Conservation (phyloP, 2,797 vertebrate genomes). For the Aldrovandia affinis region DNA sequence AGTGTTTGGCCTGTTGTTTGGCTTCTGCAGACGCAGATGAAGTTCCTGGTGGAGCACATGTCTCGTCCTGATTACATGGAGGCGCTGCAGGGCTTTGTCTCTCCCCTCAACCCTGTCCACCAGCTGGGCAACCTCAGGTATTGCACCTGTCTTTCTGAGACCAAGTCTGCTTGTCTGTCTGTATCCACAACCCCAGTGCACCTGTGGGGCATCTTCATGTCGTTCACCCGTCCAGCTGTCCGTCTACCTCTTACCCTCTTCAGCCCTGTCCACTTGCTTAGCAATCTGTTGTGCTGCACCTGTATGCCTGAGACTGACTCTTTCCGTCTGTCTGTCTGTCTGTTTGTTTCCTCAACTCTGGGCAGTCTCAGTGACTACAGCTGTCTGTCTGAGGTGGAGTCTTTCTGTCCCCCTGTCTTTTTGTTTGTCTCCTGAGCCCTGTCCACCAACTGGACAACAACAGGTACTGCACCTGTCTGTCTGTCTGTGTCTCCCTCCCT, state of each 20-base stretch:
- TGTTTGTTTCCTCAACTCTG: conserved; percentile 16
- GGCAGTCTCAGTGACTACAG: conserved; percentile 20
- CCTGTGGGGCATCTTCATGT: conserved; percentile 39
- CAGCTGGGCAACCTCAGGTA: conserved; percentile 78
- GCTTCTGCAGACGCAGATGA: conserved; percentile 75
- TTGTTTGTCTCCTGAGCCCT: background rate
- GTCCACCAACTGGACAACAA: conserved; percentile 3
- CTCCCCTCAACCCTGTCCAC: conserved; percentile 78
- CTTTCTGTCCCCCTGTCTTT: conserved; percentile 7
- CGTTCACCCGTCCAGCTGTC: conserved; percentile 29
- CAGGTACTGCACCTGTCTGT: conserved; percentile 12
- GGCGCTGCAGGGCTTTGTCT: conserved; percentile 77
- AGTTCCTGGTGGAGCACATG: conserved; percentile 82
- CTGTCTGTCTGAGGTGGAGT: background rate
- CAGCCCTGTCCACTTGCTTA: background rate
- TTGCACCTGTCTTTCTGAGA: background rate
- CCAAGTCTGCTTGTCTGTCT: conserved; percentile 32
- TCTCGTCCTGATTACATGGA: conserved; percentile 80
- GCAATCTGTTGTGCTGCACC: background rate
- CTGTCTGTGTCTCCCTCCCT: background rate
- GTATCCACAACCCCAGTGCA: conserved; percentile 40
- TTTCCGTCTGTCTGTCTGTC: conserved; percentile 16
- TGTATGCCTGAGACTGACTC: background rate
- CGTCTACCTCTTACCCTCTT: background rate
- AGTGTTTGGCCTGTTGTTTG: conserved; percentile 41